Evolutionary conservation across 2,113 vertebrate genomes (phyloP).

Genomic region (Odontophorus gujanensis): DNA sequence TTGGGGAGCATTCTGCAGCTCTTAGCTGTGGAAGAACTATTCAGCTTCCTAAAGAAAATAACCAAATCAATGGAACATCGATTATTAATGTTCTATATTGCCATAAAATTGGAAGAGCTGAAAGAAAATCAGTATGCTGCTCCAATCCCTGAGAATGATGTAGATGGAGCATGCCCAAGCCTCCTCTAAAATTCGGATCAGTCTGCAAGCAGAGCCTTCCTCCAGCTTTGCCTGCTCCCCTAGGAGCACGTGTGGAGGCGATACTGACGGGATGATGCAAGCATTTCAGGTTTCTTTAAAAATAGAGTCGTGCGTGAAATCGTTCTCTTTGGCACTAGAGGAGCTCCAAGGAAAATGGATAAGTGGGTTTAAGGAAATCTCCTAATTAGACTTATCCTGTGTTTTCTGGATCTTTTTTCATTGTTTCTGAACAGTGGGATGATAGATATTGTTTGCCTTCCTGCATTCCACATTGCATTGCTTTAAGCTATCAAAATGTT

Average conservation of each 20-base stretch:
- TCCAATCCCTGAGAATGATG: background rate
- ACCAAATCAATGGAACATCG: constrained; percentile 40
- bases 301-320: background rate
- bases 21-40: background rate
- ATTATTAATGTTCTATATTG: constrained; percentile 40
- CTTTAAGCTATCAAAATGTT: background rate
- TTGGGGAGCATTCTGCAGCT: constrained; percentile 19
- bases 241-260: background rate
- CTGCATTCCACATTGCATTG: rapidly evolving
- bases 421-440: background rate
- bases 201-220: background rate
- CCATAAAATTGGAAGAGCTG: constrained; percentile 31
- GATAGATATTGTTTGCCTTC: background rate
- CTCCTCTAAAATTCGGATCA: background rate
- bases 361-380: background rate
- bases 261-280: background rate
- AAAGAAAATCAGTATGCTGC: background rate
- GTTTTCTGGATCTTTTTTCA: background rate
- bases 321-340: background rate
- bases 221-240: background rate
- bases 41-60: constrained; percentile 36
- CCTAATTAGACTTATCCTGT: background rate
- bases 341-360: background rate
- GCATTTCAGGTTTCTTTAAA: background rate
- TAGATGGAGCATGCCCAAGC: background rate